A percentile compares a stretch with the other conserved stretches of the same genome.
These are phyloP conservation scores for Tubulanus polymorphus DNA, from an alignment of 2,888 invertebrate species.

Conservation along the genomic window DNA sequence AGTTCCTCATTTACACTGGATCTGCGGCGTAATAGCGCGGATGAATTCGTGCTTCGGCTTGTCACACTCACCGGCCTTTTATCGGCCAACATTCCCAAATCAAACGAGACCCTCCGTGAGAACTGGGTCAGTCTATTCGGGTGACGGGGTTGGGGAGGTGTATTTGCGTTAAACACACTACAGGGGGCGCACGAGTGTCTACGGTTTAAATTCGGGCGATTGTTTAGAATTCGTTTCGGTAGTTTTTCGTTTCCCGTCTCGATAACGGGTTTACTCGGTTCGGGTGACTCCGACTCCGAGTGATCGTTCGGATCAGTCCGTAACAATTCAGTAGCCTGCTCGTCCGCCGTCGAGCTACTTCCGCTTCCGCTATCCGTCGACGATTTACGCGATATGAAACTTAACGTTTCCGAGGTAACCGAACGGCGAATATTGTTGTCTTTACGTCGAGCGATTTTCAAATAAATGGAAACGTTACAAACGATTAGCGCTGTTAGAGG, in stretches of 20 bases:
- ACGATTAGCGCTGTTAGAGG: conserved; percentile 29
- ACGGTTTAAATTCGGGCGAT: neutral
- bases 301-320: neutral
- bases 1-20: conserved; percentile 28
- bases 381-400: conserved; percentile 27
- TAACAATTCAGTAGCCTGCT: conserved; percentile 2
- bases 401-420: conserved; percentile 21
- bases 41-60: conserved; percentile 13
- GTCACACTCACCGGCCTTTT: too few species aligned
- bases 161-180: neutral
- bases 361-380: conserved; percentile 25
- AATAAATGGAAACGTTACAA: conserved; percentile 34
- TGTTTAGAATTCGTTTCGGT: neutral
- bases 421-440: conserved; percentile 37
- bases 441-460: conserved; percentile 33
- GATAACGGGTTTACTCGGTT: too few species aligned
- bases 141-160: neutral
- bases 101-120: conserved; percentile 9
- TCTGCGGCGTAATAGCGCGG: conserved; percentile 15
- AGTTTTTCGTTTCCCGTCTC: neutral
- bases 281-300: too few species aligned
- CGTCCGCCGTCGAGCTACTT: conserved; percentile 15
- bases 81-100: conserved; percentile 8
- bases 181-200: neutral
- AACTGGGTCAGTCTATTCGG: neutral